Percentiles rank a stretch among this genome's conserved stretches.
These are phyloP conservation scores for Tethya wilhelma DNA, from an alignment of 37 sponge, comb jelly and placozoan species.

Conservation along the genomic window DNA sequence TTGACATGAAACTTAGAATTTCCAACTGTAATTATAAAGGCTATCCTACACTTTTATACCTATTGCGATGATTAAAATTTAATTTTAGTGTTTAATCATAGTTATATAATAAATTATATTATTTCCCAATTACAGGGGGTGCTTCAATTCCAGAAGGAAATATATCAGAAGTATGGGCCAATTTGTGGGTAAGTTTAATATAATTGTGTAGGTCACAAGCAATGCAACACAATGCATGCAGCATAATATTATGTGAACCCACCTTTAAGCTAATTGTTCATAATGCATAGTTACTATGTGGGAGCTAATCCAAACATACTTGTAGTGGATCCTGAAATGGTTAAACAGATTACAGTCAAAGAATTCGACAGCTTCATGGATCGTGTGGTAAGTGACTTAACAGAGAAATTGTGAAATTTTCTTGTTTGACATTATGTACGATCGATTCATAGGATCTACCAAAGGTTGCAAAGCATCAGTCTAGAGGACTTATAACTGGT, in stretches of 20 bases:
- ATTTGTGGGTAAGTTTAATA: constrained; percentile 31
- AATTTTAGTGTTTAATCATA: background rate
- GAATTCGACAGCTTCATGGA: constrained; percentile 42
- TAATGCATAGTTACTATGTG: constrained; percentile 42
- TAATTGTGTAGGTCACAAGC: background rate
- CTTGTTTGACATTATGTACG: background rate
- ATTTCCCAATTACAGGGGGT: constrained; percentile 21
- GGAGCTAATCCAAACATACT: constrained; percentile 34
- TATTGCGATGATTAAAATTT: background rate
- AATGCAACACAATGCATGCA: background rate
- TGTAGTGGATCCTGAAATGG: constrained; percentile 44
- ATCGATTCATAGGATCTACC: constrained; percentile 9
- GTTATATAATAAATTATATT: background rate
- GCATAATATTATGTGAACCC: background rate
- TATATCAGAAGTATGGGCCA: constrained; percentile 39
- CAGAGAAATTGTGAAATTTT: background rate
- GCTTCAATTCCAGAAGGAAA: background rate
- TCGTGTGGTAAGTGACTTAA: constrained; percentile 17
- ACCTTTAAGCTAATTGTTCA: background rate
- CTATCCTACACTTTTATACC: too few species aligned
- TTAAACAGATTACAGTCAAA: constrained; percentile 59
- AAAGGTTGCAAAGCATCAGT: background rate
- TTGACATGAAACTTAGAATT: too few species aligned
- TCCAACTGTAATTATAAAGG: too few species aligned
- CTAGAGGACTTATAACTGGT: constrained; percentile 30